Evolutionary conservation across 2,888 invertebrate genomes (phyloP), one percentile per base, ranked within the genome.

Genomic region (Drosophila anomelani): DNA sequence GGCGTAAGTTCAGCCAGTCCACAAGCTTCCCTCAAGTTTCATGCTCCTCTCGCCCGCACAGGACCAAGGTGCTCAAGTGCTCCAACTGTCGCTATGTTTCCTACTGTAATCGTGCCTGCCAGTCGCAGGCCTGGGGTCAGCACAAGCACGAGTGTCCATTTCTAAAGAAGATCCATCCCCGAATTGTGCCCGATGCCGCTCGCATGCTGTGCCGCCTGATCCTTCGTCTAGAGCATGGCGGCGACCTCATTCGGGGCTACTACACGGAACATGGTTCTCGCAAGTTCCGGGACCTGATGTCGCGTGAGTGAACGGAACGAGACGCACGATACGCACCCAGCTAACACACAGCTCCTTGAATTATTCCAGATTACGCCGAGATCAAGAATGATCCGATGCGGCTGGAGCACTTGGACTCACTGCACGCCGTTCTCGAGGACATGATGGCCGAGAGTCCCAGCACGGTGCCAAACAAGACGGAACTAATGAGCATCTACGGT

Each of bases 221-320:
- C 61, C 94, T 92, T 17, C 92, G 91, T 56, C 75, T 93, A 9
- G 92, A 94, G 73, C 95, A 95, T 55, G 96, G 96, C 51, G 96
- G 96, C 1, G 94, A 94, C 78, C 92, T 94, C 13, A 93, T 94
- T 78, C 94, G 95, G 63, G 94, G 95, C 1, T 96, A 95, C 91
- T 96, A 96, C 87, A 94, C 95, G 0, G 94, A 95, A 34, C 95
- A 94, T 5, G 94, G 94, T 13, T 97, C 94, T 80, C 94, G 97
- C 63, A 95, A 95, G 92, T 98, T 97, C 93, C 95, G 96, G 88
- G 97, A 98, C 92, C 93, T 98, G 26, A 97, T 97, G 97, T 97
- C 98, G 56, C 98, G 98, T 98, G 94, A 95, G 96, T 79, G 5
- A 13, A 1, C 2, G 23, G 0, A 3, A 9, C 5, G 4, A 9